phyloP scores from a whole-genome alignment of 2,888 invertebrate species.

The Bursaphelenchus okinawaensis region DNA sequence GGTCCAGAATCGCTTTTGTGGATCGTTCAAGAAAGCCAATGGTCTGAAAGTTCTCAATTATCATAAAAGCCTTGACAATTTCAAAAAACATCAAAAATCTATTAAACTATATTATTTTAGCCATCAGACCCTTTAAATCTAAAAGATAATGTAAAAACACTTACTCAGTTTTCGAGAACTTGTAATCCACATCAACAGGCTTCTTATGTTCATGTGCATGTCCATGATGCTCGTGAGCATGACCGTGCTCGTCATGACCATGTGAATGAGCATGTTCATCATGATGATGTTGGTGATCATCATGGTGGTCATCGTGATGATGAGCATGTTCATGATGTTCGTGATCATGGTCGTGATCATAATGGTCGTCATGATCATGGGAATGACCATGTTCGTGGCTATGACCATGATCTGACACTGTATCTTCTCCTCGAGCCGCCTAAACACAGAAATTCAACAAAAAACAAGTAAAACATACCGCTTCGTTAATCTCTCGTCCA shows the following conservation, averaged over 20 bases:
- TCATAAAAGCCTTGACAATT: no score
- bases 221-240: conserved; percentile 20
- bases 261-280: conserved; percentile 58
- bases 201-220: conserved; percentile 24
- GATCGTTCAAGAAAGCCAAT: conserved; percentile 50
- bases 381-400: conserved; percentile 29
- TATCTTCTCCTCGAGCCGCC: conserved; percentile 18
- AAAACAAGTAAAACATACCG: conserved; percentile 20
- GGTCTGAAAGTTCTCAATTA: conserved; percentile 35
- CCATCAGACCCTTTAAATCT: conserved; percentile 19
- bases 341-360: conserved; percentile 14
- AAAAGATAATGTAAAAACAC: neutral
- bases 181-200: conserved; percentile 9
- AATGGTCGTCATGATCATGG: conserved; percentile 26
- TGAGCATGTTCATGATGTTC: conserved; percentile 17
- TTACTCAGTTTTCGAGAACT: conserved; percentile 12
- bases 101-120: conserved; percentile 7
- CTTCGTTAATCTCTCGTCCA: conserved; percentile 49
- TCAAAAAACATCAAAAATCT: neutral
- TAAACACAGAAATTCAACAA: neutral
- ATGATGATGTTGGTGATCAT: conserved; percentile 28
- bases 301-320: conserved; percentile 24
- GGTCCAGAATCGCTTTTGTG: conserved; percentile 48
- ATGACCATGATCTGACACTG: conserved; percentile 33
- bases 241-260: conserved; percentile 22